Evolutionary conservation across 2,113 vertebrate genomes (phyloP), one percentile per base, ranked within the genome.

Genomic region (Tauraco erythrolophus): DNA sequence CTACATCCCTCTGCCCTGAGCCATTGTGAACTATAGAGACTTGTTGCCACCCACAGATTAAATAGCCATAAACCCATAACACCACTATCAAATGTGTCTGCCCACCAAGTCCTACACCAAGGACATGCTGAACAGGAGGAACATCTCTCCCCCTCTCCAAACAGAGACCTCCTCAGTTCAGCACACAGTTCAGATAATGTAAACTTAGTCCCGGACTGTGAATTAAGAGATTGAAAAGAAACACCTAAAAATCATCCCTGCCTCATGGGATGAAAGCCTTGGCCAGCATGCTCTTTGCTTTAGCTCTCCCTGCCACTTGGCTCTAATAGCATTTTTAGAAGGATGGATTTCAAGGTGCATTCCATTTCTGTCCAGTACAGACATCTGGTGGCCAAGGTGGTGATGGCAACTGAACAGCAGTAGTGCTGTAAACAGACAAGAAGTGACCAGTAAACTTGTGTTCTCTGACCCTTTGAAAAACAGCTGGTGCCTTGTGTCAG

Each of bases 391-490:
- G 81, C 18, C 31, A 25, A 60, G 19, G 10, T 27, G 15, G 21
- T 17, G 4, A 35, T 50, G 25, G 21, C 77, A 80, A 14, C 5
- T 30, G 11, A 31, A 28, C 35, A n/a, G 27, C 11, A 48, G 31
- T 2, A 56, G 41, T 48, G 7, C n/a, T 30, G 10, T 5, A 5
- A 5, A 24, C 62, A 15, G 16, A 43, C 24, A 22, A 18, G 31
- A 3, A 43, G 41, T 43, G n/a, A 27, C 19, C 23, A 16, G 12
- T 2, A 21, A 10, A 14, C 7, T 53, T 4, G 1, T 5, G 7
- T 19, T 39, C 48, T 15, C 56, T 19, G 2, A 6, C 19, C 28
- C 16, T 7, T n/a, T 10, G 1, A 28, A 31, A 37, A 69, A 19
- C 19, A 12, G 24, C 10, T 14, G 17, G 27, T 6, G 10, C 41